Percentiles rank a stretch among this genome's conserved stretches.
These are phyloP conservation scores for Phoenicopterus ruber DNA, from an alignment of 2,113 vertebrate species.

Conservation along the genomic window DNA sequence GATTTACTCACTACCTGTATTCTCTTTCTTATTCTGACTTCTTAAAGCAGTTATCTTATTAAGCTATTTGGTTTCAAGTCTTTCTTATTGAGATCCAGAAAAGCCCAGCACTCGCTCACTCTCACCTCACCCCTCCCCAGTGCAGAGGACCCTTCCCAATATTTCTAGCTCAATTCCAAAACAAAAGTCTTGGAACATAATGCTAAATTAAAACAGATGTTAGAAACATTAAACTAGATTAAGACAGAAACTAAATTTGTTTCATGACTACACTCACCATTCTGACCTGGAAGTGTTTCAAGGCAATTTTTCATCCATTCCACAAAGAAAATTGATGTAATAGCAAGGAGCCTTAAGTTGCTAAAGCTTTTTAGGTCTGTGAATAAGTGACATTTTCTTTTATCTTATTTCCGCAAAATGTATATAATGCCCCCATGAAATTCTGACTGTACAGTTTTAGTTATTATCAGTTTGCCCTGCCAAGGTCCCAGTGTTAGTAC, in stretches of 20 bases:
- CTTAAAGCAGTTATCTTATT: neutral
- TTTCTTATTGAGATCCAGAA: neutral
- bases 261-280: neutral
- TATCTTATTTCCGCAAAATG: neutral
- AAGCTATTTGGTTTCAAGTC: neutral
- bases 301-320: neutral
- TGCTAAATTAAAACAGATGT: neutral
- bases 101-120: neutral
- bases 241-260: neutral
- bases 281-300: neutral
- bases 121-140: rapidly evolving
- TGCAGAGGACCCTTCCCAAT: neutral
- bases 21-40: neutral
- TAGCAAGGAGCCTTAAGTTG: neutral
- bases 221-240: neutral
- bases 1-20: neutral
- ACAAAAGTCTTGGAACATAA: neutral
- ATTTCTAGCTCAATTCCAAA: neutral
- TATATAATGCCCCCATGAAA: neutral
- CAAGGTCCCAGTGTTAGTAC: neutral
- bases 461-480: neutral
- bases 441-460: neutral
- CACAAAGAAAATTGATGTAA: neutral
- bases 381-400: neutral
- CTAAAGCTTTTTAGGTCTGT: neutral